These are phyloP conservation scores for Picathartes gymnocephalus DNA, from an alignment of 2,113 vertebrate genomes.

Conservation along the genomic window DNA sequence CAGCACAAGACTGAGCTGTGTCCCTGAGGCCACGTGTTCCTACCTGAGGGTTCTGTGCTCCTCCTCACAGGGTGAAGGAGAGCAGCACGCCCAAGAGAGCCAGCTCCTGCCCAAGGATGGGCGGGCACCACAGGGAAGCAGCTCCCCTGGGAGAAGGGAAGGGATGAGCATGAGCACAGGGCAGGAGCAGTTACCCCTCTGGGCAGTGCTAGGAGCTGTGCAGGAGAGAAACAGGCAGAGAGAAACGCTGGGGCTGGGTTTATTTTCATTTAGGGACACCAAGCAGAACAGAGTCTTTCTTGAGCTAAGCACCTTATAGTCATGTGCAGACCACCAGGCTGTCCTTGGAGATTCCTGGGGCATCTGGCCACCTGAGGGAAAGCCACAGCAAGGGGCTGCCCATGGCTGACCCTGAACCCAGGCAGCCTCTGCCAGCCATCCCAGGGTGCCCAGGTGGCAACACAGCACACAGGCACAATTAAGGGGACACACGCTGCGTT, in stretches of 20 bases:
- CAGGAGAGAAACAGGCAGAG: not conserved
- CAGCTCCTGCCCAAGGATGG: not conserved
- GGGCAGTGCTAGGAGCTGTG: not conserved
- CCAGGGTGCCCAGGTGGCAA: accelerated
- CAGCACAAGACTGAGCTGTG: not conserved
- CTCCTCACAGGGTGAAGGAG: not conserved
- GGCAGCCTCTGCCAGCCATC: not conserved
- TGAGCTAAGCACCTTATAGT: not conserved
- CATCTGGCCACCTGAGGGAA: not conserved
- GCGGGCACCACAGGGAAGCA: accelerated
- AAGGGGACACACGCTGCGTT: not conserved
- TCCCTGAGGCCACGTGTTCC: not conserved
- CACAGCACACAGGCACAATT: not conserved
- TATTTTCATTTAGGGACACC: not conserved
- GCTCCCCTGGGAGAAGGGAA: not conserved
- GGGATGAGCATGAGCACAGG: not conserved
- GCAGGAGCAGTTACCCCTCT: accelerated
- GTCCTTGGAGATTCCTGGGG: not conserved
- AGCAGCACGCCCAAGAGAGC: not conserved
- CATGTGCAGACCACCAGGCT: not conserved
- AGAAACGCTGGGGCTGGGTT: not conserved
- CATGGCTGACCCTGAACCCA: not conserved
- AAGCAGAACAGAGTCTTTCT: not conserved
- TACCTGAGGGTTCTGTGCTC: not conserved
- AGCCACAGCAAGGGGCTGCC: not conserved